Percentiles rank a stretch among this genome's conserved stretches.
These are phyloP conservation scores for Xestia c-nigrum DNA, from an alignment of 2,888 invertebrate genomes.

Conservation along the genomic window DNA sequence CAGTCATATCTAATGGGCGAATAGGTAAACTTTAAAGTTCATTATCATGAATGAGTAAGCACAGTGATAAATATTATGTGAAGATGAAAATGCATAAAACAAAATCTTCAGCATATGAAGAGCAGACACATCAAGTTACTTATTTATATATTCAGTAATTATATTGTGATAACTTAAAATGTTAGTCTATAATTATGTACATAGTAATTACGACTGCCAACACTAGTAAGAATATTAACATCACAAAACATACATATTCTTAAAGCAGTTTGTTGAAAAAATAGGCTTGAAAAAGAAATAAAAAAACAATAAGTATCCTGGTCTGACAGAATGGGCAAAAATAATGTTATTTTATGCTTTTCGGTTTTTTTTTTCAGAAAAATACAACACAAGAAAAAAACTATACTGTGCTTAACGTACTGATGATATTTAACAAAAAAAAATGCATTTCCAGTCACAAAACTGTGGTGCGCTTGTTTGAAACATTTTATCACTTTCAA, in stretches of 20 bases:
- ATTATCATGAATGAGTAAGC: background rate
- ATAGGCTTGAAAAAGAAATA: background rate
- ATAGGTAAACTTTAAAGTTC: background rate
- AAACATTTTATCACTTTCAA: background rate
- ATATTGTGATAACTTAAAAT: slow-evolving; percentile 6
- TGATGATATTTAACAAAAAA: too few species aligned
- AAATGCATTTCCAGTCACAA: background rate
- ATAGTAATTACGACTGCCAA: background rate
- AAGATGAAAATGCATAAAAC: slow-evolving; percentile 2
- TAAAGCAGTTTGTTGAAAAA: background rate
- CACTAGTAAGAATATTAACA: background rate
- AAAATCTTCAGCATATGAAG: background rate
- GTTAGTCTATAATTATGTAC: background rate
- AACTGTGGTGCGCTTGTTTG: background rate
- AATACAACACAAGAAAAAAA: background rate
- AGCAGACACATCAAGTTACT: background rate
- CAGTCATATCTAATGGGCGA: background rate
- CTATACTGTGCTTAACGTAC: background rate
- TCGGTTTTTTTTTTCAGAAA: background rate
- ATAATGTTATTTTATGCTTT: background rate
- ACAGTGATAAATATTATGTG: background rate
- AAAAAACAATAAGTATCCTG: background rate
- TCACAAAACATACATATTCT: background rate
- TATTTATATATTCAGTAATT: too few species aligned
- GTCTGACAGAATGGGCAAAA: background rate